Conservation (phyloP, 2,888 invertebrate genomes). For the Acrobasis suavella region DNA sequence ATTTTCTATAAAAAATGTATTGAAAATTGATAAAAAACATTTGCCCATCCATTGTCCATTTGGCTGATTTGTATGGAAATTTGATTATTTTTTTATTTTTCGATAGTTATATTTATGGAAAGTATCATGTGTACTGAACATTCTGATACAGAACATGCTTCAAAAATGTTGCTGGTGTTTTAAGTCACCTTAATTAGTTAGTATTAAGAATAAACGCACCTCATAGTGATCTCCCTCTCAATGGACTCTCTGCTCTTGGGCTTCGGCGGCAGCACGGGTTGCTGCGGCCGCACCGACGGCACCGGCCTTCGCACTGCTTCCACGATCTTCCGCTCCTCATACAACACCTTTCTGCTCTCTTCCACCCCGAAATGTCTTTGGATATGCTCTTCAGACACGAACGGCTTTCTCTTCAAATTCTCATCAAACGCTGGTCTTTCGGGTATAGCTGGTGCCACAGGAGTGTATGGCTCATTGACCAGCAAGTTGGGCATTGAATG, state of each 20-base stretch:
- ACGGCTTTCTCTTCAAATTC: slow-evolving; percentile 64
- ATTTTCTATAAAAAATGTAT: too few species aligned
- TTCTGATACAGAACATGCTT: too few species aligned
- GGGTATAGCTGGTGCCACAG: slow-evolving; percentile 47
- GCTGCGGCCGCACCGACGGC: slow-evolving; percentile 43
- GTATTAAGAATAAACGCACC: slow-evolving; percentile 43
- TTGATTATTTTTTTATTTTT: too few species aligned
- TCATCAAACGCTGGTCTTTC: slow-evolving; percentile 59
- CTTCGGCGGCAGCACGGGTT: slow-evolving; percentile 67
- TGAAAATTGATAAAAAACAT: too few species aligned
- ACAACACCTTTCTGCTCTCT: slow-evolving; percentile 67
- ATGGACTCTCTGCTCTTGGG: slow-evolving; percentile 70
- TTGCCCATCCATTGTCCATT: too few species aligned
- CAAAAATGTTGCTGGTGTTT: too few species aligned
- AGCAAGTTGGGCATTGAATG: slow-evolving; percentile 79
- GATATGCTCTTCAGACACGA: slow-evolving; percentile 75
- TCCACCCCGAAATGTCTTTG: slow-evolving; percentile 75
- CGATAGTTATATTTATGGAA: too few species aligned
- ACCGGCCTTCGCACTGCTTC: slow-evolving; percentile 42
- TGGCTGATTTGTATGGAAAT: too few species aligned
- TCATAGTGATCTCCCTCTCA: slow-evolving; percentile 77
- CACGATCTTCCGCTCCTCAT: slow-evolving; percentile 54
- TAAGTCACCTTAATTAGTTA: too few species aligned
- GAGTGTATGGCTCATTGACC: slow-evolving; percentile 57
- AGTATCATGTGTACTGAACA: too few species aligned